Percentiles rank a stretch among this genome's conserved stretches.
These are phyloP conservation scores for Thalpophila matura DNA, from an alignment of 2,888 invertebrate genomes.

Conservation along the genomic window DNA sequence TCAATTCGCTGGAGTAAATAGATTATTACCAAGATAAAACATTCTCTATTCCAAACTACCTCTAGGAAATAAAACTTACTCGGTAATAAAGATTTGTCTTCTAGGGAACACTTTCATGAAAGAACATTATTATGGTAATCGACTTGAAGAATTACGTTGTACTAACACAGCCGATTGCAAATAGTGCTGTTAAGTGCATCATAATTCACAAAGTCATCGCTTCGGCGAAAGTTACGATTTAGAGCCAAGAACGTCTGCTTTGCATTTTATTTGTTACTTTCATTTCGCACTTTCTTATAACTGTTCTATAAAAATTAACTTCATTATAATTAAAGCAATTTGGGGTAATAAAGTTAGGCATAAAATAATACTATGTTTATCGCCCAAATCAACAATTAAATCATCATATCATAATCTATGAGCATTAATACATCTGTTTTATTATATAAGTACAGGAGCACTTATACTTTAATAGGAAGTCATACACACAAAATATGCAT, in stretches of 20 bases:
- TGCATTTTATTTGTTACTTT: constrained; percentile 66
- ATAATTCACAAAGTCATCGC: constrained; percentile 67
- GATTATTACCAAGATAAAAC: constrained; percentile 32
- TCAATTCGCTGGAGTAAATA: constrained; percentile 24
- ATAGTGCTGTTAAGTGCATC: constrained; percentile 67
- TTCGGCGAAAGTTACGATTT: constrained; percentile 62
- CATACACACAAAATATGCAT: constrained; percentile 21
- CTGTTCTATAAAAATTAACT: constrained; percentile 43
- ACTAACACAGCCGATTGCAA: constrained; percentile 63
- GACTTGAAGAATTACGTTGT: constrained; percentile 62
- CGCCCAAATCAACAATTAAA: constrained; percentile 24
- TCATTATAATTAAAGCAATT: constrained; percentile 58
- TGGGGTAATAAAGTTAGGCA: constrained; percentile 44
- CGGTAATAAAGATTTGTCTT: constrained; percentile 40
- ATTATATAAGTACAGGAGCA: constrained; percentile 9
- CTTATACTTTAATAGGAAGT: background rate
- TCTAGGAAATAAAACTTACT: constrained; percentile 33
- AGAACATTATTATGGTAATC: constrained; percentile 63
- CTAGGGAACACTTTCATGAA: constrained; percentile 26
- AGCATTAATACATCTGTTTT: constrained; percentile 21
- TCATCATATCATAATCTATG: constrained; percentile 20
- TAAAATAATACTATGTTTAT: constrained; percentile 35
- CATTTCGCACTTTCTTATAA: constrained; percentile 64
- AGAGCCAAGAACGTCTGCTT: constrained; percentile 52
- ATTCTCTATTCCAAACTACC: constrained; percentile 25